Base-by-base conservation (phyloP, 1,140 invertebrate species). In the Mya arenaria region DNA sequence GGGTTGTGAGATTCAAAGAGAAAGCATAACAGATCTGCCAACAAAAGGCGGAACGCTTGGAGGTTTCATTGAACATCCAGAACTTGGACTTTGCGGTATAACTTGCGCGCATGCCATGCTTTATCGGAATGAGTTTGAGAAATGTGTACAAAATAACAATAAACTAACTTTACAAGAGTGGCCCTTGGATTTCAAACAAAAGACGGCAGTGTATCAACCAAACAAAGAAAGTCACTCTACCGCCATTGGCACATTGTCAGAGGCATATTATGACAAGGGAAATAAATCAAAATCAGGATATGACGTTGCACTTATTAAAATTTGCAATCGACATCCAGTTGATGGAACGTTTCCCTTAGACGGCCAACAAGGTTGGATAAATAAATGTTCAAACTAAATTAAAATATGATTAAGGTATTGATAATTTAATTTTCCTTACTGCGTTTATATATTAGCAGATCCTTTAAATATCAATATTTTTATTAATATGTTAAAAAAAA, bases 21-120 rank as follows among this genome's bases (percentile, higher is more conserved):
- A n/a, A n/a, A n/a, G n/a, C n/a, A n/a, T 36, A 1, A 28, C 58
- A 30, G 4, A 8, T 4, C 25, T 2, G 3, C 60, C 60, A 17
- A 2, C 4, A 10, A 63, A 63, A 36, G 2, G 6, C 39, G 30
- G 28, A 6, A 4, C 60, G 25, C 32, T 63, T n/a, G 60, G 60
- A n/a, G 60, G 60, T n/a, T 63, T 63, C 25, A 34, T 63, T 34
- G 60, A 63, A 25, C 60, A 63, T 28, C 28, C 32, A 4, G 30
- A 63, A 25, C 25, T 36, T 36, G 60, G 60, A 17, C 8, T 63
- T 34, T 63, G 60, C 39, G 60, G 60, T 1, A 34, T 63, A 13
- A 63, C 60, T 4, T 63, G 60, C 39, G 60, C 60, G 4, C 60
- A 63, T 63, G 60, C n/a, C 23, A 15, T 63, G 4, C 32, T 63